Conservation (phyloP, 1,140 invertebrate genomes). For the Rhopalosiphum padi region DNA sequence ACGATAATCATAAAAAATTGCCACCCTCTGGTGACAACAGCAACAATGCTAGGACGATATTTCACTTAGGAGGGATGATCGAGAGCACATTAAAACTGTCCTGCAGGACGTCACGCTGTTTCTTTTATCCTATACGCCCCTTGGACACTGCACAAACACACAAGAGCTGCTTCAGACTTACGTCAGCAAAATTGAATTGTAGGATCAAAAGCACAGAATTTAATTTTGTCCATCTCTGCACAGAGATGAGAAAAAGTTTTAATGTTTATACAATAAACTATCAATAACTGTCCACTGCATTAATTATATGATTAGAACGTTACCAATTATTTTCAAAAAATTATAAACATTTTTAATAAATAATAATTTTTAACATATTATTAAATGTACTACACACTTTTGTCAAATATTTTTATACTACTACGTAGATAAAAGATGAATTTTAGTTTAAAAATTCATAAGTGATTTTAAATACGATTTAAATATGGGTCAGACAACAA, state of each 20-base stretch:
- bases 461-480: not conserved
- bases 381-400: not conserved
- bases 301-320: not conserved
- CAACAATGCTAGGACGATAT: constrained; percentile 46
- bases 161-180: not conserved
- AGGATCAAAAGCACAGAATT: not conserved
- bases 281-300: not conserved
- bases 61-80: constrained; percentile 48
- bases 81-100: constrained; percentile 46
- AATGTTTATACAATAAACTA: not conserved
- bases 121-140: constrained; percentile 42
- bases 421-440: not conserved
- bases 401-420: not conserved
- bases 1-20: constrained; percentile 46
- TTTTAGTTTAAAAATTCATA: not conserved
- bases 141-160: not conserved
- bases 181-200: not conserved
- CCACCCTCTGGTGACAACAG: constrained; percentile 39
- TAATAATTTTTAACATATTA: not conserved
- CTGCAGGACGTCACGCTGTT: constrained; percentile 45
- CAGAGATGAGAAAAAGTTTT: not conserved
- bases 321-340: not conserved
- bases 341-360: not conserved
- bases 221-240: no score
- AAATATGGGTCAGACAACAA: not conserved